Evolutionary conservation across 2,113 vertebrate species (phyloP), one percentile per base, ranked within the genome.

Genomic region (Struthio camelus): DNA sequence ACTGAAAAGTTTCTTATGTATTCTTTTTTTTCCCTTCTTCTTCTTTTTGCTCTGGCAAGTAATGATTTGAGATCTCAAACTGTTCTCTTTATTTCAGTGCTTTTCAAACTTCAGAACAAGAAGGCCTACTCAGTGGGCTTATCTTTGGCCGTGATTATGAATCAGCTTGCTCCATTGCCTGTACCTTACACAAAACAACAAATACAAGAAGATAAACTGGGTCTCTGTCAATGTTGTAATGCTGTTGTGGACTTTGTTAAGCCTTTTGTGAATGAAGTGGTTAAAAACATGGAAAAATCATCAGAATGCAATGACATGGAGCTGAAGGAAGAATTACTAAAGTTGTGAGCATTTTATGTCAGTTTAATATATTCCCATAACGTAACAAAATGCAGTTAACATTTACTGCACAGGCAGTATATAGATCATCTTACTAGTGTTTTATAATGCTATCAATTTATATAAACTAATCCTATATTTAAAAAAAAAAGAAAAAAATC

Each of bases 101-200:
- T 99, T 91, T 97, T 99, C 88, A 98, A 98, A 87, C 97, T 99
- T 97, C 97, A 96, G 30, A 98, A 97, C 72, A 98, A 98, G 66
- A 99, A 98, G 94, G 98, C 98, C 5, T 98, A 98, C 88, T 97
- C 98, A 5, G 93, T 99, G 96, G 99, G 98, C 54, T 96, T 98
- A 92, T 98, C 98, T 61, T 96, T 99, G 91, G 98, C 98, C 10
- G 98, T 98, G 64, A 97, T 99, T 67, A 99, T 99, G 96, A 98
- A 97, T 96, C 99, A 99, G 94, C 87, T 99, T 22, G 97, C 98
- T 79, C 94, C 97, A 67, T 98, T 99, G 89, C 99, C 99, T 11
- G 98, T 99, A 59, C 99, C 99, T 34, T 99, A 98, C 73, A 98
- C 98, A n/a, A 90, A 94, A 92, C 98, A 99, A 97, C 99, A 99